phyloP scores from a whole-genome alignment of 2,888 invertebrate species.

The Caenorhabditis sp. region DNA sequence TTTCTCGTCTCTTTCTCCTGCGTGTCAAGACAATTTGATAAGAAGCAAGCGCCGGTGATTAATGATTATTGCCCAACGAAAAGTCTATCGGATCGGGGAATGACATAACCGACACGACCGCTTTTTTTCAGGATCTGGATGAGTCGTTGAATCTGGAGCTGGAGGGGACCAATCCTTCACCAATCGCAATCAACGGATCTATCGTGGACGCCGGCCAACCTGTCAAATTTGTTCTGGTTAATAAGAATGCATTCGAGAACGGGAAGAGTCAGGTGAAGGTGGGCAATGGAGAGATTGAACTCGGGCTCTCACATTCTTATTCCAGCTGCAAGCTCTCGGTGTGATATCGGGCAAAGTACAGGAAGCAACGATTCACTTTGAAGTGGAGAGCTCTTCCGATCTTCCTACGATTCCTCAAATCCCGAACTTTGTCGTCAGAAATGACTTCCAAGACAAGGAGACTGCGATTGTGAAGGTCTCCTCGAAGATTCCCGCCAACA shows the following conservation, averaged over 20 bases:
- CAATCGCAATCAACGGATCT: conserved; percentile 50
- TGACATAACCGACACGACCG: not conserved
- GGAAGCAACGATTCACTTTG: conserved; percentile 25
- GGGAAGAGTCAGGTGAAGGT: conserved; percentile 38
- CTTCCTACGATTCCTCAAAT: conserved; percentile 38
- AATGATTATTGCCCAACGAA: conserved; percentile 14
- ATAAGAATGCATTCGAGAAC: conserved; percentile 51
- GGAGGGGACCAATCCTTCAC: conserved; percentile 46
- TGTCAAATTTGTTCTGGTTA: conserved; percentile 42
- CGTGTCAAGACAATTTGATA: conserved; percentile 24
- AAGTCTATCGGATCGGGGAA: conserved; percentile 1
- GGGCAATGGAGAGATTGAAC: not conserved
- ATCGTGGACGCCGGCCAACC: conserved; percentile 41
- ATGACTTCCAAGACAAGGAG: conserved; percentile 43
- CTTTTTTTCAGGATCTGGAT: conserved; percentile 29
- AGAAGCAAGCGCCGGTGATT: conserved; percentile 27
- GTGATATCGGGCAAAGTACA: conserved; percentile 52
- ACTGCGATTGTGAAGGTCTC: conserved; percentile 43
- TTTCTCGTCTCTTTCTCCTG: not conserved
- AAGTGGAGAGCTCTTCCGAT: conserved; percentile 10
- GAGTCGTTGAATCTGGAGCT: conserved; percentile 45
- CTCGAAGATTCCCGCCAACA: conserved; percentile 17
- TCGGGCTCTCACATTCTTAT: not conserved
- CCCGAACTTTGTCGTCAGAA: conserved; percentile 39
- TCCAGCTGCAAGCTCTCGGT: conserved; percentile 54